These are phyloP conservation scores for Trichogramma dendrolimi DNA, from an alignment of 2,888 invertebrate species.

Conservation along the genomic window DNA sequence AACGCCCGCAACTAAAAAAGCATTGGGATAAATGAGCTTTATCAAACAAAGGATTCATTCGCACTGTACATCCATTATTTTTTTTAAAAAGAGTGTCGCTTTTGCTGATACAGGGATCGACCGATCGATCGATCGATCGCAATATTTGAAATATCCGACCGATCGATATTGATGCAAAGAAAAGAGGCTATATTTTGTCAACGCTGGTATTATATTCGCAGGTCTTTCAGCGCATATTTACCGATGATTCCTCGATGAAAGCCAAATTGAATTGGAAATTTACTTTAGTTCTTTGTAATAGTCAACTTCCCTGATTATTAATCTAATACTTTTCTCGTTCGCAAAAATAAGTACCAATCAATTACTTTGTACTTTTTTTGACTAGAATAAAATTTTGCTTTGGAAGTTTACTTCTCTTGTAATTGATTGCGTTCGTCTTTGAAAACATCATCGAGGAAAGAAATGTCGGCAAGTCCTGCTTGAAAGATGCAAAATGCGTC, in stretches of 20 bases:
- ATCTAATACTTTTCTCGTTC: slow-evolving; percentile 6
- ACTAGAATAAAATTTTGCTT: slow-evolving; percentile 51
- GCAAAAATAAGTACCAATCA: slow-evolving; percentile 48
- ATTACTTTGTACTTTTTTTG: slow-evolving; percentile 51
- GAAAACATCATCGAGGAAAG: slow-evolving; percentile 17
- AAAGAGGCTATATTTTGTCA: slow-evolving; percentile 52
- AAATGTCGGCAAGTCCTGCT: slow-evolving; percentile 33
- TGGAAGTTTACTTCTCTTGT: slow-evolving; percentile 20
- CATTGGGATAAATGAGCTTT: slow-evolving; percentile 22
- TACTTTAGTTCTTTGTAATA: slow-evolving; percentile 11
- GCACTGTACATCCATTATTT: slow-evolving; percentile 50
- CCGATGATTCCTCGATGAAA: slow-evolving; percentile 12
- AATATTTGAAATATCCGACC: slow-evolving; percentile 32
- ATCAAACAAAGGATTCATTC: slow-evolving; percentile 45
- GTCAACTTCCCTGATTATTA: background rate
- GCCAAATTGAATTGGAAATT: slow-evolving; percentile 2
- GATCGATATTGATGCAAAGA: slow-evolving; percentile 47
- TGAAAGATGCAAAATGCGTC: slow-evolving; percentile 47
- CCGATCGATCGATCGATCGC: slow-evolving; percentile 33
- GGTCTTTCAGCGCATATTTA: slow-evolving; percentile 31
- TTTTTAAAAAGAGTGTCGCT: slow-evolving; percentile 46
- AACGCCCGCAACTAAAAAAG: slow-evolving; percentile 36
- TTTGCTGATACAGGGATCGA: slow-evolving; percentile 44
- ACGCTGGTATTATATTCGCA: slow-evolving; percentile 43
- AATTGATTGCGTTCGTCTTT: slow-evolving; percentile 13